Evolutionary conservation across 2,888 invertebrate genomes (phyloP).

Genomic region (Strigamia crassipes): DNA sequence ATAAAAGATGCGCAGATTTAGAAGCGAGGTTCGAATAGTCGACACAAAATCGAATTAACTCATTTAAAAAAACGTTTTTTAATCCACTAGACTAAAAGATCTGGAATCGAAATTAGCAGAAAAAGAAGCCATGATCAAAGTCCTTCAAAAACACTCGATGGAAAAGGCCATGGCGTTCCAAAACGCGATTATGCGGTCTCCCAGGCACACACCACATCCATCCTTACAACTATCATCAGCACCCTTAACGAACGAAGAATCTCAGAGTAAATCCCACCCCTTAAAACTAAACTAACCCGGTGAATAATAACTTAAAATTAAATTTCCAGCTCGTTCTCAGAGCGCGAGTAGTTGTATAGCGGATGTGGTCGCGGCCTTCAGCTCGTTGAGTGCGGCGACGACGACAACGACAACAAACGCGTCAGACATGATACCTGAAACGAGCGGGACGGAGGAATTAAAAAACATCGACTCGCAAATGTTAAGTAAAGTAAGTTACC

Average conservation of each 20-base stretch:
- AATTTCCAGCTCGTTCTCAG: not conserved
- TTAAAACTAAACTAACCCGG: too few relatives aligned
- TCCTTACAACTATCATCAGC: constrained; percentile 50
- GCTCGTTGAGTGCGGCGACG: constrained; percentile 3
- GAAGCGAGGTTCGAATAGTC: constrained; percentile 72
- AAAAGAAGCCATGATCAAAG: constrained; percentile 86
- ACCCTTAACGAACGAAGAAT: constrained; percentile 47
- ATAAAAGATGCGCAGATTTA: constrained; percentile 81
- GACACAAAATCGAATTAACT: not conserved
- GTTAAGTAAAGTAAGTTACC: constrained; percentile 53
- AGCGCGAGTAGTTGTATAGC: not conserved
- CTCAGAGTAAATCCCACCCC: constrained; percentile 24
- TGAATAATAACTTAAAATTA: not conserved
- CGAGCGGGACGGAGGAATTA: constrained; percentile 68
- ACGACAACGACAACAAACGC: not conserved
- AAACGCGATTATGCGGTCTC: constrained; percentile 56
- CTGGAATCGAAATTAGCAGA: constrained; percentile 85
- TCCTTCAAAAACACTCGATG: constrained; percentile 68
- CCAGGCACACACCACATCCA: constrained; percentile 54
- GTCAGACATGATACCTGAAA: not conserved
- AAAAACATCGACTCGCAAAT: constrained; percentile 81
- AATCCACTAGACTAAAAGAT: constrained; percentile 68
- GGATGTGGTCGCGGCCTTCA: not conserved
- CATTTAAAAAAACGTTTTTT: not conserved
- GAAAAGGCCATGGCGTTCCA: constrained; percentile 54